A percentile compares a stretch with the other conserved stretches of the same genome.
These are phyloP conservation scores for Dione juno DNA, from an alignment of 2,888 invertebrate species.

Conservation along the genomic window DNA sequence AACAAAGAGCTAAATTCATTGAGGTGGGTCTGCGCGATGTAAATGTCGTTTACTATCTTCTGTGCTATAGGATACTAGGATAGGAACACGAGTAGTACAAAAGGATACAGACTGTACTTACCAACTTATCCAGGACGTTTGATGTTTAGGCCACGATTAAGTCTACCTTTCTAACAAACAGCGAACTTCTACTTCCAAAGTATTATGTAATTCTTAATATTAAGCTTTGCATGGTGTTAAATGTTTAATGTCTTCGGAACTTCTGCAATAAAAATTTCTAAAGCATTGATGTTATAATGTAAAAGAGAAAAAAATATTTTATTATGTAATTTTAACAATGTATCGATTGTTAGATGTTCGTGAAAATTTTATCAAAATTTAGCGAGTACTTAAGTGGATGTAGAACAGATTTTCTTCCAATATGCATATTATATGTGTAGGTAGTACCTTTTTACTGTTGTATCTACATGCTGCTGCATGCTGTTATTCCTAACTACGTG, in stretches of 20 bases:
- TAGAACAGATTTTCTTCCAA: constrained; percentile 28
- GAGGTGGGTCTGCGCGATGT: constrained; percentile 4
- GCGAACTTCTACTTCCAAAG: constrained; percentile 22
- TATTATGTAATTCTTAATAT: constrained; percentile 29
- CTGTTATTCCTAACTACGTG: not conserved
- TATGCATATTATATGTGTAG: constrained; percentile 21
- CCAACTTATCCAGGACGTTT: constrained; percentile 28
- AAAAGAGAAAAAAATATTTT: constrained; percentile 64
- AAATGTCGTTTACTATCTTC: constrained; percentile 5
- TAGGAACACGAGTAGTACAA: constrained; percentile 39
- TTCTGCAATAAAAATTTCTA: constrained; percentile 45
- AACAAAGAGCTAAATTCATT: too few species aligned
- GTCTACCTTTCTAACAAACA: constrained; percentile 25
- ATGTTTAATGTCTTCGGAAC: constrained; percentile 35
- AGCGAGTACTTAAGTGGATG: constrained; percentile 33
- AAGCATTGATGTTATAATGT: constrained; percentile 48
- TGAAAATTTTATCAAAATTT: constrained; percentile 57
- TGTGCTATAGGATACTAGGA: not conserved
- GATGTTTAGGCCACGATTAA: constrained; percentile 27
- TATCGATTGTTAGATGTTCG: constrained; percentile 64
- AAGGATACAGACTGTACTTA: constrained; percentile 40
- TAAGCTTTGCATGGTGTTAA: constrained; percentile 38
- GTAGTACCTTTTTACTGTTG: constrained; percentile 4
- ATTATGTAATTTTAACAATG: constrained; percentile 63
- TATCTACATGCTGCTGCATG: too few species aligned